phyloP scores from a whole-genome alignment of 2,113 vertebrate genomes.

The Pygoscelis antarcticus region DNA sequence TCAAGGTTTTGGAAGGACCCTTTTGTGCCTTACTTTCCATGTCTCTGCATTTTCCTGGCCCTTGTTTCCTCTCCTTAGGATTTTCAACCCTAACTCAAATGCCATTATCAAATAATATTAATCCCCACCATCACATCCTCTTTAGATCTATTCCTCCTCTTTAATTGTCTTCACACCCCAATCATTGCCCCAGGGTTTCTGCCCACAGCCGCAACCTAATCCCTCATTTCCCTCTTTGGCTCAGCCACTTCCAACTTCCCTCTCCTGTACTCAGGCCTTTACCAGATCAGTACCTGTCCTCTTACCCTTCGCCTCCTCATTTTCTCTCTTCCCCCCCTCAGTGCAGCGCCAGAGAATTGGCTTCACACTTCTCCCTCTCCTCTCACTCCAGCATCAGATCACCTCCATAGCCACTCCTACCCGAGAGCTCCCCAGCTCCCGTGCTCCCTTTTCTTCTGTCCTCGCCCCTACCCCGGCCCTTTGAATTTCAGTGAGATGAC shows the following conservation, averaged over 20 bases:
- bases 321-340: background rate
- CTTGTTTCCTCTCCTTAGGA: background rate
- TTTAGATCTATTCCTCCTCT: background rate
- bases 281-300: background rate
- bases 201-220: background rate
- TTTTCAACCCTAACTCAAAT: background rate
- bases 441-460: background rate
- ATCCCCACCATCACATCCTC: background rate
- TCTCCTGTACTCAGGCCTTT: background rate
- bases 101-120: background rate
- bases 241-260: background rate
- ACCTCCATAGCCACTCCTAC: background rate
- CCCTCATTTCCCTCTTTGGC: background rate
- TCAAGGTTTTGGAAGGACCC: background rate
- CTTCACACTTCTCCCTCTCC: background rate
- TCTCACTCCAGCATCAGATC: background rate
- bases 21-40: background rate
- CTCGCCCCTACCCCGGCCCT: background rate
- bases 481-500: background rate
- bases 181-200: background rate
- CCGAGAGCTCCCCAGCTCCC: background rate
- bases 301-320: background rate
- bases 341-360: background rate
- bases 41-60: background rate
- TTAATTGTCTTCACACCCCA: background rate